Evolutionary conservation across 1,140 invertebrate genomes (phyloP).

Genomic region (Drosophila navojoa): DNA sequence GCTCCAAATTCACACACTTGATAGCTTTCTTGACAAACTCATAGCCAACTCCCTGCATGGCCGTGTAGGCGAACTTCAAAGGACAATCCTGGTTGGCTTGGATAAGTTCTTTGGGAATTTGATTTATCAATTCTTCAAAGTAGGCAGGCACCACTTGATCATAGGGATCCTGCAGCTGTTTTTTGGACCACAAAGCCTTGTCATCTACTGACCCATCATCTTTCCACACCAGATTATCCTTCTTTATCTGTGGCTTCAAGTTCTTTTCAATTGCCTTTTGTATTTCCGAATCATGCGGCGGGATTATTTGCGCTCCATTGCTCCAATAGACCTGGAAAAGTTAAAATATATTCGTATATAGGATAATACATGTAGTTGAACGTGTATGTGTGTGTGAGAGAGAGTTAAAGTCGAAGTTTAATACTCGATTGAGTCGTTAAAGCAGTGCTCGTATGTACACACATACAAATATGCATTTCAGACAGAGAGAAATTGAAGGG

Average conservation of each 20-base stretch:
- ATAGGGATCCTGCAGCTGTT: conserved; percentile 48
- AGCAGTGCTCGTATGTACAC: no score
- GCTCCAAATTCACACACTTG: conserved; percentile 89
- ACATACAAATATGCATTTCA: no score
- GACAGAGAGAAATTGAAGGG: no score
- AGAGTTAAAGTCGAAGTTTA: no score
- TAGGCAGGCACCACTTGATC: conserved; percentile 48
- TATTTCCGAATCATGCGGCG: conserved; percentile 96
- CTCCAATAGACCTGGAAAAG: conserved; percentile 90
- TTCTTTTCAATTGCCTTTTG: conserved; percentile 91
- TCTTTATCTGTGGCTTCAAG: conserved; percentile 85
- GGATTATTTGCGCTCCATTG: conserved; percentile 98
- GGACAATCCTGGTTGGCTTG: conserved; percentile 58
- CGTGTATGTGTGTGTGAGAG: neutral
- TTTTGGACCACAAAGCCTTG: conserved; percentile 24
- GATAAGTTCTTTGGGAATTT: conserved; percentile 35
- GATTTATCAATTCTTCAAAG: conserved; percentile 27
- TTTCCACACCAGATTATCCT: no score
- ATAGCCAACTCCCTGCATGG: conserved; percentile 99
- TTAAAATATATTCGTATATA: neutral
- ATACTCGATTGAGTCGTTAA: no score
- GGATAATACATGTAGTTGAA: neutral
- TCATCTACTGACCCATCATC: conserved; percentile 52
- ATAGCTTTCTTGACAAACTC: conserved; percentile 91
- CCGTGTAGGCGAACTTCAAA: conserved; percentile 88